A percentile compares a stretch with the other conserved stretches of the same genome.
phyloP scores from a whole-genome alignment of 2,113 vertebrate species.

The Caranx ignobilis region DNA sequence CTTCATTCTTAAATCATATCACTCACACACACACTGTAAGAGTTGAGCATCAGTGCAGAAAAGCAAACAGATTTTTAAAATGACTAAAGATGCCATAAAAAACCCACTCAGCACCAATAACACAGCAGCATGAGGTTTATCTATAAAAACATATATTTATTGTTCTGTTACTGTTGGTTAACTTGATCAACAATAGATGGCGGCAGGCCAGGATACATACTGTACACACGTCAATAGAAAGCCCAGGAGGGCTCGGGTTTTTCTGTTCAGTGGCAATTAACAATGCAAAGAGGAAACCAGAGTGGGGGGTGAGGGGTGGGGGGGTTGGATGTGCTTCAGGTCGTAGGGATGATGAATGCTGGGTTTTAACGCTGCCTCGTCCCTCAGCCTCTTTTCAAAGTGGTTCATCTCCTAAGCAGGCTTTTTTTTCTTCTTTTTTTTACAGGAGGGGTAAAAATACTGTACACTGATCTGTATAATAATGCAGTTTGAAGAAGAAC shows the following conservation, averaged over 20 bases:
- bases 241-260: conserved; percentile 47
- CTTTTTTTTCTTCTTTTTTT: conserved; percentile 17
- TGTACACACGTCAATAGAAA: conserved; percentile 70
- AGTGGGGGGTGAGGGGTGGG: conserved; percentile 35
- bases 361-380: conserved; percentile 26
- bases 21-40: background rate
- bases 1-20: background rate
- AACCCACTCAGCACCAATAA: conserved; percentile 23
- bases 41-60: background rate
- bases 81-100: background rate
- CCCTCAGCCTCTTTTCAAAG: conserved; percentile 59
- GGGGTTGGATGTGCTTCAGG: conserved; percentile 13
- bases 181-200: conserved; percentile 79
- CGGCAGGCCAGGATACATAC: conserved; percentile 73
- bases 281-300: conserved; percentile 61
- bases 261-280: conserved; percentile 78
- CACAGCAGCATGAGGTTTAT: conserved; percentile 37
- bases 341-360: conserved; percentile 22
- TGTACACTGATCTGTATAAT: conserved; percentile 62
- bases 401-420: conserved; percentile 70
- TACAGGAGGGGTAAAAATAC: conserved; percentile 69
- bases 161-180: conserved; percentile 83
- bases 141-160: conserved; percentile 87
- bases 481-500: conserved; percentile 21
- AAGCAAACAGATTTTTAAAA: background rate